Evolutionary conservation across 2,797 vertebrate species (phyloP).

Genomic region (Typhlichthys subterraneus): DNA sequence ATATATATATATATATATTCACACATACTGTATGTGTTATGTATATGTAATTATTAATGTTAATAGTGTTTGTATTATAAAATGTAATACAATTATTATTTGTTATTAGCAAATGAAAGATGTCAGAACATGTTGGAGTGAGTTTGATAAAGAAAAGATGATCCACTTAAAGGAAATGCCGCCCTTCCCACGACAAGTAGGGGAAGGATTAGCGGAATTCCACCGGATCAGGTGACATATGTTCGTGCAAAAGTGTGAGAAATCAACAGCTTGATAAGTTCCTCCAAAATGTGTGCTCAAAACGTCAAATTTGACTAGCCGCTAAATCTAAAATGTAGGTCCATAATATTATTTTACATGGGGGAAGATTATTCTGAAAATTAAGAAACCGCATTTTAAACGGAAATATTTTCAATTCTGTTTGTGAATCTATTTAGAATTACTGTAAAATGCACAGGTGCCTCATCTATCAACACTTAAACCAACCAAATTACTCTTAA

Average conservation of each 20-base stretch:
- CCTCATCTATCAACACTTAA: too few species aligned
- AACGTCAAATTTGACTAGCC: conserved; percentile 8
- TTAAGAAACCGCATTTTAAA: too few species aligned
- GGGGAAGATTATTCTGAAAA: not conserved
- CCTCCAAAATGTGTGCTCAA: conserved; percentile 27
- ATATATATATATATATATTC: too few species aligned
- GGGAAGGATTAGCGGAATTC: conserved; percentile 80
- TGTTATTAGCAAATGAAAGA: conserved; percentile 38
- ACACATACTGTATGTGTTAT: not conserved
- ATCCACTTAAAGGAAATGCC: conserved; percentile 68
- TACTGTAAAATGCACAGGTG: too few species aligned
- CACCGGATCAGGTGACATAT: conserved; percentile 77
- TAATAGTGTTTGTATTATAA: not conserved
- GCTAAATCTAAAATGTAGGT: too few species aligned
- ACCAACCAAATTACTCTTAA: too few species aligned
- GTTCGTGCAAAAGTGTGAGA: conserved; percentile 80
- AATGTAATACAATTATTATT: conserved; percentile 8
- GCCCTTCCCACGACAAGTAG: conserved; percentile 64
- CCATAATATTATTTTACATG: not conserved
- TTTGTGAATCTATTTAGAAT: too few species aligned
- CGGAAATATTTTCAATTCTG: too few species aligned
- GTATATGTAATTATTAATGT: not conserved
- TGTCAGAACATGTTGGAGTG: conserved; percentile 49
- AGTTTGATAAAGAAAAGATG: conserved; percentile 50
- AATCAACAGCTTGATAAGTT: conserved; percentile 70